Evolutionary conservation across 2,888 invertebrate species (phyloP), one percentile per base, ranked within the genome.

Genomic region (Limnephilus lunatus): DNA sequence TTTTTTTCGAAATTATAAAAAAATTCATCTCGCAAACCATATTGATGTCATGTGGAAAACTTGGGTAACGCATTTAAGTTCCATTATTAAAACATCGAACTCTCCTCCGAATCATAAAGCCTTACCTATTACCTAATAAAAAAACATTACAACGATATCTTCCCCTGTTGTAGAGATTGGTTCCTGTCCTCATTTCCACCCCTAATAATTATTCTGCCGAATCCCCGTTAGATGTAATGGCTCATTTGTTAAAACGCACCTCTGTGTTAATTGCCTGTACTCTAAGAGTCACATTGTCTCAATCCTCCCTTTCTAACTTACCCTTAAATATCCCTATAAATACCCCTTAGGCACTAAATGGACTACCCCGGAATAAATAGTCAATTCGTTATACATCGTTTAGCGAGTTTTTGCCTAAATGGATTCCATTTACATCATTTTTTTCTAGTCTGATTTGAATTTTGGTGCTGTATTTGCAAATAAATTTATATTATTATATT

Each of bases 171-270:
- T 19, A n/a, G 68, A 68, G n/a, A 68, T 68, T 25, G 68, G 68
- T 25, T 68, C 9, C n/a, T n/a, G 53, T 14, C 4, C 53, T 68
- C 68, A 2, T 19, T 68, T 68, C 68, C 68, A 68, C 68, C 68
- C 68, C 25, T n/a, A 68, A 68, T 68, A 85, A 85, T 85, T 85
- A 85, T 31, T 12, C 68, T 7, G 80, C 88, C 80, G 35, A 88
- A 31, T n/a, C 32, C 68, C 80, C 88, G 30, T 88, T 88, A 88
- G 68, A 80, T 12, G 35, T 88, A 88, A 88, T 88, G 88, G 88
- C 32, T 88, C 53, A 88, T 88, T 88, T 88, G 88, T 88, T 88
- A 88, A 88, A 85, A 80, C 68, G 68, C 68, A 88, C 68, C 88
- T 88, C n/a, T n/a, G 35, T 68, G 88, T 88, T 88, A 88, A 88